Evolutionary conservation across 2,797 vertebrate genomes (phyloP).

Genomic region (Luscinia luscinia): DNA sequence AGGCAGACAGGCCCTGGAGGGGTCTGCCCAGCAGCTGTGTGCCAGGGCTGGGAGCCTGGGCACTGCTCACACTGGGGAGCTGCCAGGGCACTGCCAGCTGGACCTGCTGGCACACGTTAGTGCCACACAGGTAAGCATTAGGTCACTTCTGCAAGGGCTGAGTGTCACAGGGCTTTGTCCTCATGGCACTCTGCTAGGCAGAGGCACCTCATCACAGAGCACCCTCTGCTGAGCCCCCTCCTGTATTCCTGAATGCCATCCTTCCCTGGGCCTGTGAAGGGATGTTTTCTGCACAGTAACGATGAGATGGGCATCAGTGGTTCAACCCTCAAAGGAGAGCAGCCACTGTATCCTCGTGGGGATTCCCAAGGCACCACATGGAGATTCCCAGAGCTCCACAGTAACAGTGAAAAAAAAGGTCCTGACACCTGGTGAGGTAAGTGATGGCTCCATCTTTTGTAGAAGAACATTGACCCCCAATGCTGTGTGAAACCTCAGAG

Average conservation of each 20-base stretch:
- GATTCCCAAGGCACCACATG: too few relatives aligned
- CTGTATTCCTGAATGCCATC: background rate
- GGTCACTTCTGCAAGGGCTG: background rate
- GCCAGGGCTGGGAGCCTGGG: background rate
- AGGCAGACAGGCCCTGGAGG: background rate
- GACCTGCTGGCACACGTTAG: accelerated
- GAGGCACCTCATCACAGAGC: background rate
- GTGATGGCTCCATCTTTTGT: too few relatives aligned
- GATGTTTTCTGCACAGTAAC: accelerated
- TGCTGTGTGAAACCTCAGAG: too few relatives aligned
- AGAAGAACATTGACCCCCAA: too few relatives aligned
- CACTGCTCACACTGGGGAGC: background rate
- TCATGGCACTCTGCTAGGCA: background rate
- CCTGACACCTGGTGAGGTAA: too few relatives aligned
- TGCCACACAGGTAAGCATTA: background rate
- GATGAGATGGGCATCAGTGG: accelerated
- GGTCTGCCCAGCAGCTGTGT: background rate
- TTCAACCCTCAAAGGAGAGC: background rate
- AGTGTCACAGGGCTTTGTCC: background rate
- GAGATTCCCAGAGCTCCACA: too few relatives aligned
- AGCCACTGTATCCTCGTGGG: accelerated
- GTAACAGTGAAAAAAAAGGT: too few relatives aligned
- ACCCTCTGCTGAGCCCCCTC: background rate
- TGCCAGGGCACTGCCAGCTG: background rate
- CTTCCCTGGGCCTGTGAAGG: background rate